Evolutionary conservation across 2,113 vertebrate species (phyloP).

Genomic region (Tor tambroides): DNA sequence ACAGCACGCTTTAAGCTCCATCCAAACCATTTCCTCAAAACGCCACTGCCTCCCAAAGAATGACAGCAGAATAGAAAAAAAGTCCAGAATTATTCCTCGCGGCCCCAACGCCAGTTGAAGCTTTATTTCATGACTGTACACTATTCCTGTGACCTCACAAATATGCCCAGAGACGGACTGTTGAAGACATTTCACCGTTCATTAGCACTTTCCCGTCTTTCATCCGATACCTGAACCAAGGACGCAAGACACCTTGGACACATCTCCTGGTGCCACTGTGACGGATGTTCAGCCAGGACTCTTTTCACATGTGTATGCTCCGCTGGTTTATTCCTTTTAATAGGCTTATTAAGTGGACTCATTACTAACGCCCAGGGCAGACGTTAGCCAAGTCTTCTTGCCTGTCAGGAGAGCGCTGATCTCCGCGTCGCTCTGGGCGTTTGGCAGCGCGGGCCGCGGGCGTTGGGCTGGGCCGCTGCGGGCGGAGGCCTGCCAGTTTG

Average conservation of each 20-base stretch:
- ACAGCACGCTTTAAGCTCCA: conserved; percentile 60
- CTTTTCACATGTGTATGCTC: conserved; percentile 4
- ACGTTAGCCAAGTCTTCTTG: conserved; percentile 36
- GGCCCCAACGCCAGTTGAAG: conserved; percentile 44
- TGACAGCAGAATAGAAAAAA: conserved; percentile 40
- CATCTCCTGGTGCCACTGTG: neutral
- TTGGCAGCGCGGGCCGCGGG: conserved; percentile 54
- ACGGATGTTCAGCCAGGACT: neutral
- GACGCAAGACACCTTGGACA: neutral
- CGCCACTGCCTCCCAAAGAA: conserved; percentile 63
- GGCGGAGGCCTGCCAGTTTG: conserved; percentile 61
- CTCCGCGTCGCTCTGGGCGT: conserved; percentile 56
- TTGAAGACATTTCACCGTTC: neutral
- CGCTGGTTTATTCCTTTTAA: conserved; percentile 27
- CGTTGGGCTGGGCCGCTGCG: conserved; percentile 58
- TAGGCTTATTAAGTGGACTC: conserved; percentile 28
- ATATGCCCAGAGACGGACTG: conserved; percentile 26
- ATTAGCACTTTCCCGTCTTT: neutral
- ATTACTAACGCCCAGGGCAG: conserved; percentile 13
- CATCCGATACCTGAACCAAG: conserved; percentile 3
- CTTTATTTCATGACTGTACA: neutral
- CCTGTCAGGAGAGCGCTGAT: conserved; percentile 49
- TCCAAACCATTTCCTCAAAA: conserved; percentile 73
- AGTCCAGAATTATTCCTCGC: conserved; percentile 65
- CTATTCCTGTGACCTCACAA: neutral